Conservation (phyloP, 2,797 vertebrate genomes). For the Rousettus madagascariensis region DNA sequence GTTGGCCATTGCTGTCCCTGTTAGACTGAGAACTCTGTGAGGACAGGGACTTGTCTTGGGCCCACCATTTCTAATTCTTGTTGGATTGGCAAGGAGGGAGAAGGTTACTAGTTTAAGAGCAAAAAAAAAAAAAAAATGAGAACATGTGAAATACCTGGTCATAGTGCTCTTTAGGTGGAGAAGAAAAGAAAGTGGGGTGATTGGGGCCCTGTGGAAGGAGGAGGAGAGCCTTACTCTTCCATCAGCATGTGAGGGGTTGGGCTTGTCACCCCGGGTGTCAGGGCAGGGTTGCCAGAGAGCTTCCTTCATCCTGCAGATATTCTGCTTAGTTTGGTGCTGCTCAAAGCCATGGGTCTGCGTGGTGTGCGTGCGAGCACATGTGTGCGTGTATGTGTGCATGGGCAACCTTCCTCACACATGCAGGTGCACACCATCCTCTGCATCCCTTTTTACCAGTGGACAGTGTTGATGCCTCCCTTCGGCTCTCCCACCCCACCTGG, state of each 20-base stretch:
- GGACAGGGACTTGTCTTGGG: neutral
- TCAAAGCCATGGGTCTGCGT: neutral
- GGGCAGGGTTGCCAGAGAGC: neutral
- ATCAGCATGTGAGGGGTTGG: neutral
- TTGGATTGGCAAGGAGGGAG: neutral
- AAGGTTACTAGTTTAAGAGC: neutral
- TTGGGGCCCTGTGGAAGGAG: neutral
- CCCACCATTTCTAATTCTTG: neutral
- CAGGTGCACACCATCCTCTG: neutral
- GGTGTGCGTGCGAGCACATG: neutral
- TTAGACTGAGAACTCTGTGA: neutral
- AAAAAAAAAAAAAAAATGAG: neutral
- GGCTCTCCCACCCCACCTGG: constrained; percentile 71
- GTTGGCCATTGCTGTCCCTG: neutral
- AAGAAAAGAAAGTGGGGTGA: neutral
- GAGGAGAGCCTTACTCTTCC: neutral
- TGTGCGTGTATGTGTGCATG: rapidly evolving
- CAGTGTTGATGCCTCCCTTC: constrained; percentile 77
- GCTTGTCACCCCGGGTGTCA: neutral
- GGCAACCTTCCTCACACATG: neutral
- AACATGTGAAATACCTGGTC: neutral
- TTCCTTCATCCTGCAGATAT: neutral
- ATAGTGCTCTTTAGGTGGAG: neutral
- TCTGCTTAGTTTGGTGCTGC: neutral
- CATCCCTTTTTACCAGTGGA: constrained; percentile 83